phyloP scores from a whole-genome alignment of 2,113 vertebrate species.

The Salvelinus fontinalis region DNA sequence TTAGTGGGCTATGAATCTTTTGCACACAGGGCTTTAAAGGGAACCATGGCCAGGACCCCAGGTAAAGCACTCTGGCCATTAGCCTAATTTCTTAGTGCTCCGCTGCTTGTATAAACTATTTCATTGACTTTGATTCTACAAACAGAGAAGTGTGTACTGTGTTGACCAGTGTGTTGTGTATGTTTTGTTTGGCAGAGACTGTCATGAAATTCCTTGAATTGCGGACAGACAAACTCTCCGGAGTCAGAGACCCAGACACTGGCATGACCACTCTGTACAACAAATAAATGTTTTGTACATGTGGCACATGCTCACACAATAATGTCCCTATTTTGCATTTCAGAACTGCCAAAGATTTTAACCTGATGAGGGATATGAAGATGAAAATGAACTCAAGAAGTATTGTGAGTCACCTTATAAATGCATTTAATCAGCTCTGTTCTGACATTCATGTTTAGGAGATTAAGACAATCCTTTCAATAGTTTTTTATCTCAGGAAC shows the following conservation, averaged over 20 bases:
- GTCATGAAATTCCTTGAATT: conserved; percentile 16
- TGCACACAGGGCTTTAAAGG: conserved; percentile 14
- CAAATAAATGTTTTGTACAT: not conserved
- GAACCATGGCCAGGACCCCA: conserved; percentile 9
- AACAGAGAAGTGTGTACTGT: not conserved
- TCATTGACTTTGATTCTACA: not conserved
- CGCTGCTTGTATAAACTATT: not conserved
- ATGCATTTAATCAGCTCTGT: not conserved
- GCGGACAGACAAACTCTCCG: conserved; percentile 2
- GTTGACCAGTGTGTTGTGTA: not conserved
- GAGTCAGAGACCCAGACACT: not conserved
- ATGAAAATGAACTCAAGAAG: conserved; percentile 1
- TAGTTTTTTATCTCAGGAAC: conserved; percentile 59
- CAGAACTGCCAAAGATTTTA: conserved; percentile 11
- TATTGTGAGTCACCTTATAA: not conserved
- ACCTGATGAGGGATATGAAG: conserved; percentile 7
- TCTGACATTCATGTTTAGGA: not conserved
- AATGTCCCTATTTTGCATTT: not conserved
- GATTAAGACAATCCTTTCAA: not conserved
- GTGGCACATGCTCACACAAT: not conserved
- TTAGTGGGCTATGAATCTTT: conserved; percentile 13
- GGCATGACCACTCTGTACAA: not conserved
- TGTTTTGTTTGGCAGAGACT: conserved; percentile 9
- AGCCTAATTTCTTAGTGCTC: not conserved
- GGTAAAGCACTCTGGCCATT: not conserved